phyloP scores from a whole-genome alignment of 1,140 invertebrate species.

The Ceratina japonica region DNA sequence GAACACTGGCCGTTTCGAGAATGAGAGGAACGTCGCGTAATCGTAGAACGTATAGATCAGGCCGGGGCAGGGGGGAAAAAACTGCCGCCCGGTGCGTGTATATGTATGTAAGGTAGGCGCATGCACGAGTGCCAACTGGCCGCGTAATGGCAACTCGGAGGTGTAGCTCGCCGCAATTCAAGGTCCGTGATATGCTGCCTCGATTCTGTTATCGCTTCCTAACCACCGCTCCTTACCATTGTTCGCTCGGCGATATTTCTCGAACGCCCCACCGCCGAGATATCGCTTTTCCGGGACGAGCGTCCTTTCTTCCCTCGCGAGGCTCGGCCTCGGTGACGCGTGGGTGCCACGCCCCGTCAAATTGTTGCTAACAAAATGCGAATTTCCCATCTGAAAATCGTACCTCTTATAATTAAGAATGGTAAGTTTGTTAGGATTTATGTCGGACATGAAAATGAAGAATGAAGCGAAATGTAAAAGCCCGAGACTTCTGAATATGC shows the following conservation, averaged over 20 bases:
- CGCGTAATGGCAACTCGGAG: slow-evolving; percentile 58
- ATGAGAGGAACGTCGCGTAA: slow-evolving; percentile 49
- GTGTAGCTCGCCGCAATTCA: slow-evolving; percentile 59
- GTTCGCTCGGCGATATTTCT: slow-evolving; percentile 59
- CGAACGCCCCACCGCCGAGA: slow-evolving; percentile 23
- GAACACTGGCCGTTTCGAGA: slow-evolving; percentile 37
- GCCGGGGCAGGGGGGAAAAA: slow-evolving; percentile 7
- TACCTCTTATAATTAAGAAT: too few relatives aligned
- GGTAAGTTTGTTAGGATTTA: too few relatives aligned
- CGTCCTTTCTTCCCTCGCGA: slow-evolving; percentile 18
- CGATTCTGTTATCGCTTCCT: slow-evolving; percentile 62
- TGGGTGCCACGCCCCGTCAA: not conserved
- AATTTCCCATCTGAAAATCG: too few relatives aligned
- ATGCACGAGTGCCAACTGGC: slow-evolving; percentile 47
- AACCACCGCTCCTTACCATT: slow-evolving; percentile 57
- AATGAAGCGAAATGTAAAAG: slow-evolving; percentile 6
- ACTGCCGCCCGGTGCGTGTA: slow-evolving; percentile 30
- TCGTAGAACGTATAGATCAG: slow-evolving; percentile 50
- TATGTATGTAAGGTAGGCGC: not conserved
- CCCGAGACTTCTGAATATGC: not conserved
- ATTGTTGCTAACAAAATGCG: too few relatives aligned
- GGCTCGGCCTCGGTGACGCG: not conserved
- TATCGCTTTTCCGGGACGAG: slow-evolving; percentile 58
- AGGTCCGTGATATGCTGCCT: slow-evolving; percentile 58
- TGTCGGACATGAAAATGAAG: too few relatives aligned